These are phyloP conservation scores for Spilosoma lubricipeda DNA, from an alignment of 2,888 invertebrate genomes.

Conservation along the genomic window DNA sequence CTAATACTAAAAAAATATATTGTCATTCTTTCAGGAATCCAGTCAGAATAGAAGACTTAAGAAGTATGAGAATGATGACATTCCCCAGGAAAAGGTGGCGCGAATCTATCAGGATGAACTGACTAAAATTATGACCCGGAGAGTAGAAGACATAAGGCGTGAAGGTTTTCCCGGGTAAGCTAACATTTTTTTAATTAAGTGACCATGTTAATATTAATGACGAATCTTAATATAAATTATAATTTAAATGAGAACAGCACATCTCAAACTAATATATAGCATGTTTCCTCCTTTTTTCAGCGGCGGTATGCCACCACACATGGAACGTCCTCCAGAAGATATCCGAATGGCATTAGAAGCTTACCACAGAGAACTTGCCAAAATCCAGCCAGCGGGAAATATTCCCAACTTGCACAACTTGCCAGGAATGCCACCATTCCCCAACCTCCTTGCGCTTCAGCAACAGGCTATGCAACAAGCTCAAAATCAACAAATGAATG, in stretches of 20 bases:
- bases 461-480: slow-evolving; percentile 86
- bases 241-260: slow-evolving; percentile 79
- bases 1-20: not conserved
- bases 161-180: slow-evolving; percentile 94
- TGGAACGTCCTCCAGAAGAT: slow-evolving; percentile 90
- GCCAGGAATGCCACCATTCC: slow-evolving; percentile 86
- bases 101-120: slow-evolving; percentile 98
- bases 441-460: slow-evolving; percentile 91
- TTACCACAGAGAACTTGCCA: slow-evolving; percentile 97
- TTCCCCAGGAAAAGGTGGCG: slow-evolving; percentile 98
- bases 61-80: slow-evolving; percentile 97
- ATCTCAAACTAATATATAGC: slow-evolving; percentile 88
- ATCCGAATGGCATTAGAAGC: slow-evolving; percentile 96
- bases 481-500: slow-evolving; percentile 87
- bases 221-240: slow-evolving; percentile 17
- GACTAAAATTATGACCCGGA: slow-evolving; percentile 95
- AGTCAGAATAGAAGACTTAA: slow-evolving; percentile 91
- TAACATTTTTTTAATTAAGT: slow-evolving; percentile 39
- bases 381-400: slow-evolving; percentile 90
- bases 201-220: not conserved
- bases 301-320: slow-evolving; percentile 88
- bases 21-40: slow-evolving; percentile 79
- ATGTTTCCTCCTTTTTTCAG: slow-evolving; percentile 95
- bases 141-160: slow-evolving; percentile 91
- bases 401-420: slow-evolving; percentile 86